Evolutionary conservation across 2,113 vertebrate genomes (phyloP), one percentile per base, ranked within the genome.

Genomic region (Planiliza haematocheilus): DNA sequence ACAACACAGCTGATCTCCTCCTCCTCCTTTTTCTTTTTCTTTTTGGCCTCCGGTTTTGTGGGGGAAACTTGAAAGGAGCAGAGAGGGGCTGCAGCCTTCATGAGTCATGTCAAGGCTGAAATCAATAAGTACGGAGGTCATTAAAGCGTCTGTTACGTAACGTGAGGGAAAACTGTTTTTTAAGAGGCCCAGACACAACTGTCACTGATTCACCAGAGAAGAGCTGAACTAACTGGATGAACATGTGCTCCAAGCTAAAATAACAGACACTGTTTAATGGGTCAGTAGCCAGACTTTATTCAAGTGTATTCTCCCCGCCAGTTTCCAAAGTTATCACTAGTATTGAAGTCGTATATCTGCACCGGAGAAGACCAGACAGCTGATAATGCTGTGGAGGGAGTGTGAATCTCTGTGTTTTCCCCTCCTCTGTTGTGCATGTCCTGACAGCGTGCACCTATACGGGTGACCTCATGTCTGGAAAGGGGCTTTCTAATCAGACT

Each of bases 381-480:
- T 68, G 86, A 88, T 84, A 74, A 74, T 60, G 37, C 79, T 63
- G 58, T 66, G 58, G 48, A 24, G 77, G 14, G 60, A 20, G 48
- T n/a, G 46, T 85, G 85, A 84, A 84, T 87, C 79, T 75, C 45
- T 24, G 38, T 39, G 46, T 56, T 24, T 39, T 53, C 9, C 51
- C 18, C 39, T 24, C 20, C 21, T 63, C 24, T 74, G 50, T 18
- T 61, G 78, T 57, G 64, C 84, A 68, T 83, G 74, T 79, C 77
- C 38, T 69, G 74, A 79, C 85, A 88, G 57, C 69, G 13, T 56
- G 66, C 74, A 85, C 70, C 81, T 76, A 53, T 36, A 68, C 59
- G 41, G 14, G 67, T 94, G 90, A 93, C 85, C 79, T 94, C 84
- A 93, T 88, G 92, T 94, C 93, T 94, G 49, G 77, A 85, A 77